A percentile compares a stretch with the other conserved stretches of the same genome.
Evolutionary conservation across 2,888 invertebrate species (phyloP).

Genomic region (Fragum whitleyi): DNA sequence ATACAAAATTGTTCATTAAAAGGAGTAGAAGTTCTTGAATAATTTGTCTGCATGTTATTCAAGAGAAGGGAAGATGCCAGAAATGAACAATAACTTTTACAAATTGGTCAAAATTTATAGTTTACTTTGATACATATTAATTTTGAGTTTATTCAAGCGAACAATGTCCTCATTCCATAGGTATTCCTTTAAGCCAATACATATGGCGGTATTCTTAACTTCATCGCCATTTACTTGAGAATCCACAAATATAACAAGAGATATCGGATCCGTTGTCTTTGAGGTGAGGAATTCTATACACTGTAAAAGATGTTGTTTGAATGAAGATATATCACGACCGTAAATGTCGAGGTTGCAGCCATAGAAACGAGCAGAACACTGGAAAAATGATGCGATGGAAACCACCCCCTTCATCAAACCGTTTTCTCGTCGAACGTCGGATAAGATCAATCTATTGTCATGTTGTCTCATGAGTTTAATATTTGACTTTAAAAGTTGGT

Average conservation of each 20-base stretch:
- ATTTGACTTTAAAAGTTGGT: background rate
- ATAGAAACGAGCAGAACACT: background rate
- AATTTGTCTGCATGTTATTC: no score
- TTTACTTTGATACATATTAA: background rate
- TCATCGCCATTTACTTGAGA: background rate
- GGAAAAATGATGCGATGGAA: background rate
- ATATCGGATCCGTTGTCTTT: background rate
- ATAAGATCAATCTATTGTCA: background rate
- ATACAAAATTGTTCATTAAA: no score
- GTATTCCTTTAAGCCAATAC: background rate
- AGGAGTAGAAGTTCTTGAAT: no score
- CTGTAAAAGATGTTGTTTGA: slow-evolving; percentile 2
- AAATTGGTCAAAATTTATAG: no score
- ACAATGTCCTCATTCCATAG: background rate
- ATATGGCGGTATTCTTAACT: background rate
- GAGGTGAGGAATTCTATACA: background rate
- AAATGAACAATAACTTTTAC: no score
- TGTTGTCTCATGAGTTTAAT: background rate
- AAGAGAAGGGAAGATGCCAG: no score
- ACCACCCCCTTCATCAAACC: background rate
- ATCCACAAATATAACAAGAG: slow-evolving; percentile 4
- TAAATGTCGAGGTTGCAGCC: background rate
- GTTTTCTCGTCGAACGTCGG: background rate
- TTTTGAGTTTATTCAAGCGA: background rate
- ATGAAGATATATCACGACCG: background rate